Percentiles rank a stretch among this genome's conserved stretches.
These are phyloP conservation scores for Discoglossus pictus DNA, from an alignment of 2,797 vertebrate species.

Conservation along the genomic window DNA sequence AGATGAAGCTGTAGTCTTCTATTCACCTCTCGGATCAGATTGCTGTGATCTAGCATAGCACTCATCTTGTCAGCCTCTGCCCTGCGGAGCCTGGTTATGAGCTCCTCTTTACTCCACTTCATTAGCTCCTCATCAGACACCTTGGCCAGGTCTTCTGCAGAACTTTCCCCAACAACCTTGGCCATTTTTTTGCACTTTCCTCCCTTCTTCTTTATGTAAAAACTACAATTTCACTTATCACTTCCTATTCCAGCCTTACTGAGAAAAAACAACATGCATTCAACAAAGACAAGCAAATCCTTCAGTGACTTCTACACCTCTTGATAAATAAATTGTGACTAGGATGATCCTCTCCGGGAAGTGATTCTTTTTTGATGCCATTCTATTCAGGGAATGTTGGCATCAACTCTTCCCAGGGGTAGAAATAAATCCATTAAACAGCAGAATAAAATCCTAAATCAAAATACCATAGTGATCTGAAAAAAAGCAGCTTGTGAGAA, in stretches of 20 bases:
- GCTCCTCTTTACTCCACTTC: constrained; percentile 90
- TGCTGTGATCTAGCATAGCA: constrained; percentile 94
- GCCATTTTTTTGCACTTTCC: constrained; percentile 67
- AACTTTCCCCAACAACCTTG: constrained; percentile 68
- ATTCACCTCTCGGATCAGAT: constrained; percentile 95
- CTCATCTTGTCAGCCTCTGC: constrained; percentile 91
- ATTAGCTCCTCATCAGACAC: constrained; percentile 88
- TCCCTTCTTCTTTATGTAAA: neutral
- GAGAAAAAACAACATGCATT: constrained; percentile 6
- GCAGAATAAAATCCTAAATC: neutral
- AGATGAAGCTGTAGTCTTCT: constrained; percentile 94
- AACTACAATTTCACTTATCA: neutral
- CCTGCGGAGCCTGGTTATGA: constrained; percentile 86
- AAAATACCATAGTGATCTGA: constrained; percentile 15
- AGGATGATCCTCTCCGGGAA: constrained; percentile 12
- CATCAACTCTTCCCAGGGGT: neutral
- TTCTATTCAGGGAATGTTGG: constrained; percentile 7
- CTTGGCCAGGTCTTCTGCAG: constrained; percentile 85
- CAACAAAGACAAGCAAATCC: constrained; percentile 23
- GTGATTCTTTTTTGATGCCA: constrained; percentile 29
- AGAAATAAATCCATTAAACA: constrained; percentile 9
- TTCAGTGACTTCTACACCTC: constrained; percentile 27
- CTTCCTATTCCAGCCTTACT: neutral
- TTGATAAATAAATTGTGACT: constrained; percentile 8
- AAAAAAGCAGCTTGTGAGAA: constrained; percentile 25